A percentile compares a stretch with the other conserved stretches of the same genome.
These are phyloP conservation scores for Eilema depressum DNA, from an alignment of 2,888 invertebrate species.

Conservation along the genomic window DNA sequence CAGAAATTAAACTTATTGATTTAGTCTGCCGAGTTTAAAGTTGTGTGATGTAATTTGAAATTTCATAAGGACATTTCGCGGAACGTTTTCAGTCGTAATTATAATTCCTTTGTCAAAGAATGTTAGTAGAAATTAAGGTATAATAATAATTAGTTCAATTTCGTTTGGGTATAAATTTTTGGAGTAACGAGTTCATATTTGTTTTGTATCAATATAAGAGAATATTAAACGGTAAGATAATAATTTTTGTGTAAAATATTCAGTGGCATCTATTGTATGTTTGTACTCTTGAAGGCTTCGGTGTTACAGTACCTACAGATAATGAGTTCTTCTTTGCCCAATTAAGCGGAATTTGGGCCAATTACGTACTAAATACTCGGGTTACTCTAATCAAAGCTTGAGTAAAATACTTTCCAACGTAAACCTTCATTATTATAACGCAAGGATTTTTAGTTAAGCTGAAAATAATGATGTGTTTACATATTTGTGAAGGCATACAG, in stretches of 20 bases:
- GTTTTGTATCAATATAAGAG: background rate
- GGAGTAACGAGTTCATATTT: slow-evolving; percentile 5
- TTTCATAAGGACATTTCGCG: slow-evolving; percentile 55
- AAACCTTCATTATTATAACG: slow-evolving; percentile 18
- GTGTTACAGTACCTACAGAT: background rate
- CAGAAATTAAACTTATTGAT: slow-evolving; percentile 57
- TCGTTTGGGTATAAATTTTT: slow-evolving; percentile 14
- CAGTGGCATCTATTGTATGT: background rate
- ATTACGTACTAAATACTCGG: slow-evolving; percentile 9
- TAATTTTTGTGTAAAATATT: background rate
- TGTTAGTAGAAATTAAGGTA: slow-evolving; percentile 41
- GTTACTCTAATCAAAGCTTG: slow-evolving; percentile 11
- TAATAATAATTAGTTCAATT: slow-evolving; percentile 42
- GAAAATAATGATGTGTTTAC: slow-evolving; percentile 39
- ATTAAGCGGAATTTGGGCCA: slow-evolving; percentile 15
- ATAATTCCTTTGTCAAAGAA: slow-evolving; percentile 52
- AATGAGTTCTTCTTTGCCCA: background rate
- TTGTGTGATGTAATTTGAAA: slow-evolving; percentile 59
- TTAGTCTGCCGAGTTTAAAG: slow-evolving; percentile 54
- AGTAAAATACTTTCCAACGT: slow-evolving; percentile 13
- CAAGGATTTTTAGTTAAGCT: slow-evolving; percentile 26
- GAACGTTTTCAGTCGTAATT: slow-evolving; percentile 49
- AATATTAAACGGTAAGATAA: background rate
- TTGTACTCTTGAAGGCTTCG: background rate
- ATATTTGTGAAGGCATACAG: slow-evolving; percentile 2